Conservation (phyloP, 2,797 vertebrate genomes). For the Scarus forsteni region DNA sequence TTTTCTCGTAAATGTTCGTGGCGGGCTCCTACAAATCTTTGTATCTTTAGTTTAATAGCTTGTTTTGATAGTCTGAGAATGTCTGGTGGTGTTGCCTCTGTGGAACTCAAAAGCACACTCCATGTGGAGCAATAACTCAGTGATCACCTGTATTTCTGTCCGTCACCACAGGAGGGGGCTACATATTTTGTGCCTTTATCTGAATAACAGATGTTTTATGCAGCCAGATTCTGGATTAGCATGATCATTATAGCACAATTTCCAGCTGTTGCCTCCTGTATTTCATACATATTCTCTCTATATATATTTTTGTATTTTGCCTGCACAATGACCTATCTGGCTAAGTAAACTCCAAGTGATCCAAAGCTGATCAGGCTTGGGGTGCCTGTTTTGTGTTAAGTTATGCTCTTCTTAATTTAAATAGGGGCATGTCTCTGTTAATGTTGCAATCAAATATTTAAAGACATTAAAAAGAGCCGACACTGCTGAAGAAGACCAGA, state of each 20-base stretch:
- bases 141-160: constrained; percentile 68
- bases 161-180: constrained; percentile 67
- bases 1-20: neutral
- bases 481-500: constrained; percentile 26
- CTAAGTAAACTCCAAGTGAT: constrained; percentile 82
- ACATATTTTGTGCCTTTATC: constrained; percentile 77
- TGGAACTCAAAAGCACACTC: constrained; percentile 73
- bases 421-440: constrained; percentile 43
- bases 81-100: constrained; percentile 56
- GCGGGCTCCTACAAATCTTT: constrained; percentile 16
- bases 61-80: constrained; percentile 36
- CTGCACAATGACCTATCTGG: constrained; percentile 79
- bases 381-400: constrained; percentile 53
- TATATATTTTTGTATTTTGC: constrained; percentile 79
- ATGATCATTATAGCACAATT: constrained; percentile 67
- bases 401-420: constrained; percentile 22
- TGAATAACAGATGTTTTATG: constrained; percentile 60
- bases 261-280: constrained; percentile 55
- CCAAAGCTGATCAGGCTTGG: constrained; percentile 62
- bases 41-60: constrained; percentile 2
- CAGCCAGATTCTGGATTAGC: constrained; percentile 64
- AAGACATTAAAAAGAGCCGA: constrained; percentile 60
- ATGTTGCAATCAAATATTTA: constrained; percentile 52
- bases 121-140: constrained; percentile 61
- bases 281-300: constrained; percentile 63